Evolutionary conservation across 2,797 vertebrate species (phyloP).

Genomic region (Falco concolor): DNA sequence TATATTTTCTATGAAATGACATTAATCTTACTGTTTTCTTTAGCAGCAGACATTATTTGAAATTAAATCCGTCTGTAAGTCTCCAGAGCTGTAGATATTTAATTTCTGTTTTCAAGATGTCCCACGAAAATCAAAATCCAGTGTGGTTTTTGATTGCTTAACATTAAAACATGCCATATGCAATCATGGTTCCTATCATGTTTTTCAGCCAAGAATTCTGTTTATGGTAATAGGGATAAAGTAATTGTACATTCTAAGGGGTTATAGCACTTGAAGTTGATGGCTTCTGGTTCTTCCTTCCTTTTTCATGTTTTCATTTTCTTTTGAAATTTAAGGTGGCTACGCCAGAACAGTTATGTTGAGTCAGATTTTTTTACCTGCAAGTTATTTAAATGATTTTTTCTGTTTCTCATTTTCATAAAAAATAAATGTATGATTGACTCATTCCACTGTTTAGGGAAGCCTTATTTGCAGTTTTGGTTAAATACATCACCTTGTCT

Average conservation of each 20-base stretch:
- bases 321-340: background rate
- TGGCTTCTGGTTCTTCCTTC: background rate
- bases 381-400: background rate
- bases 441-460: background rate
- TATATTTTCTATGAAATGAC: background rate
- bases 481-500: background rate
- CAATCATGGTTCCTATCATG: background rate
- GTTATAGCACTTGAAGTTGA: background rate
- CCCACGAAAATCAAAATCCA: constrained; percentile 9
- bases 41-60: background rate
- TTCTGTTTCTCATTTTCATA: background rate
- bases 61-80: background rate
- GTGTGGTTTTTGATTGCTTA: constrained; percentile 35
- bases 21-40: constrained; percentile 6
- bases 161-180: background rate
- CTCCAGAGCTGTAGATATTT: background rate
- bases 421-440: background rate
- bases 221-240: background rate
- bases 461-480: background rate
- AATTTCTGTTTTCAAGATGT: constrained; percentile 31
- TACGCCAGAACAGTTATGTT: background rate
- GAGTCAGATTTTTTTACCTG: background rate
- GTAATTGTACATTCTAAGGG: background rate
- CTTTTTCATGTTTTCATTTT: background rate
- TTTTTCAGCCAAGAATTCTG: background rate